These are phyloP conservation scores for Dipodomys spectabilis DNA, from an alignment of 2,113 vertebrate genomes.

Conservation along the genomic window DNA sequence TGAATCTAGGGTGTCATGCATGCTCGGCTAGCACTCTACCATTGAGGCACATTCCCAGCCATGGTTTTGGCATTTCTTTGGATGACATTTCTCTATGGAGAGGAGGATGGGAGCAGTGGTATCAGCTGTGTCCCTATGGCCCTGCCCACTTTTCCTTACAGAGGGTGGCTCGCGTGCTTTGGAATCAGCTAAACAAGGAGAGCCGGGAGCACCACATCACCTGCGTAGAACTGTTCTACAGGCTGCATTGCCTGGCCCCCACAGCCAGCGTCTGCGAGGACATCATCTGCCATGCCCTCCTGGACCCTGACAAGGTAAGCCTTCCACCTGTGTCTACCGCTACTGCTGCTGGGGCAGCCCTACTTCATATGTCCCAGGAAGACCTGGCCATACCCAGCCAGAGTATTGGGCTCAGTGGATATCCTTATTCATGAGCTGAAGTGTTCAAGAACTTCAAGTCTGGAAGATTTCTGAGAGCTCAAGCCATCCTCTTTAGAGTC, in stretches of 20 bases:
- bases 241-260: constrained; percentile 96
- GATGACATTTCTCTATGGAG: no score
- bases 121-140: rapidly evolving
- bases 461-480: neutral
- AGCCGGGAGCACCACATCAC: constrained; percentile 93
- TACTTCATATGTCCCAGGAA: rapidly evolving
- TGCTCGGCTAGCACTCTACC: no score
- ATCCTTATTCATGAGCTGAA: neutral
- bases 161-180: constrained; percentile 94
- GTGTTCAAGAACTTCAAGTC: rapidly evolving
- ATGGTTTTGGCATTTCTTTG: no score
- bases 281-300: constrained; percentile 94
- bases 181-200: constrained; percentile 95
- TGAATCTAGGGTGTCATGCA: no score
- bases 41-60: no score
- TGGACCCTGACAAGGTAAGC: constrained; percentile 93
- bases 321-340: rapidly evolving
- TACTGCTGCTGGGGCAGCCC: rapidly evolving
- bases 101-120: rapidly evolving
- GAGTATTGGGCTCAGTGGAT: no score
- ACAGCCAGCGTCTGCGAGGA: constrained; percentile 95
- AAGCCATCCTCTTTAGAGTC: neutral
- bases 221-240: constrained; percentile 96
- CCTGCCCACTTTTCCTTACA: constrained; percentile 67
- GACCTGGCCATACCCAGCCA: rapidly evolving